Evolutionary conservation across 2,888 invertebrate genomes (phyloP), one percentile per base, ranked within the genome.

Genomic region (Darwinula stevensoni): DNA sequence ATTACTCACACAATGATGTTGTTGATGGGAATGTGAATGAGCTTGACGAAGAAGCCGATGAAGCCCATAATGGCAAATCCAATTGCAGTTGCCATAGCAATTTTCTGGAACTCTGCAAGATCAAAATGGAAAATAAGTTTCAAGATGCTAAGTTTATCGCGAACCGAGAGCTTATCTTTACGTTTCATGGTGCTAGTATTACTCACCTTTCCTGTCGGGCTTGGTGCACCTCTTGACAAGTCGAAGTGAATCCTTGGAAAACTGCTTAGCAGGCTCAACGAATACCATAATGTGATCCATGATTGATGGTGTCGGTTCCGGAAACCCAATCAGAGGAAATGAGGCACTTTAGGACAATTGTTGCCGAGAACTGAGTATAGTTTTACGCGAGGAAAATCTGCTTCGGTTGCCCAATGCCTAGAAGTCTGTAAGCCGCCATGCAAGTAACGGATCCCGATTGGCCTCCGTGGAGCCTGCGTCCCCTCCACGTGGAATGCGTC

Each of bases 21-120:
- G n/a, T 84, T 84, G 57, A 97, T 97, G 40, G 97, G 97, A 54
- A 97, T 97, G 56, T 97, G 97, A 56, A 97, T 97, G 43, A 97
- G 63, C 58, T 99, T 99, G 22, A 97, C 97, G 45, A 97, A 97
- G 63, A 97, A 97, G 44, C 97, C 97, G 50, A 97, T 97, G 59
- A 97, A 97, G 35, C 97, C 97, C 97, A 97, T 97, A 53, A 97
- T 91, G 54, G 84, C 88, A 62, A 97, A 97, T 35, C 97, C 97
- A 47, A 97, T 88, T 3, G 94, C 94, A 36, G 97, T 97, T 34
- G 97, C 97, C 43, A 94, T 75, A 16, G 94, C 97, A 47, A 97
- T 97, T 59, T 97, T 97, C 54, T 94, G 91, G 57, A 97, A 97
- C 57, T 97, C 97, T 82, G 61, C 22, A 65, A 57, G 39, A 40